Conservation (phyloP, 2,888 invertebrate genomes). For the Exephanes ischioxanthus region DNA sequence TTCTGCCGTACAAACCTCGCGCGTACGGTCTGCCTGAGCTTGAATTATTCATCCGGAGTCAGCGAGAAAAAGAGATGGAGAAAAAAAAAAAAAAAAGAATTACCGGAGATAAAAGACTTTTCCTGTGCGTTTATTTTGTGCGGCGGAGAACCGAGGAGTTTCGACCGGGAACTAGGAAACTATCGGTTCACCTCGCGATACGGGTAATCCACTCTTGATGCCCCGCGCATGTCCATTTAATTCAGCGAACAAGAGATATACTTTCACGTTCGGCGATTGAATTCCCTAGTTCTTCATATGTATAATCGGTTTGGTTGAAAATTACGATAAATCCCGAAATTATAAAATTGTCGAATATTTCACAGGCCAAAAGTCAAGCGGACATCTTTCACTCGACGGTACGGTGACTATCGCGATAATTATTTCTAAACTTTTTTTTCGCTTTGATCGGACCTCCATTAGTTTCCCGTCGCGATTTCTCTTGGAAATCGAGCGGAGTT, state of each 20-base stretch:
- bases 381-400: no score
- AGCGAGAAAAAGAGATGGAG: slow-evolving; percentile 46
- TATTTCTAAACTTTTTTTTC: background rate
- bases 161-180: slow-evolving; percentile 17
- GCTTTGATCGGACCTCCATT: background rate
- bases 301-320: background rate
- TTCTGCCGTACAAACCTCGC: slow-evolving; percentile 57
- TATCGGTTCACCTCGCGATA: slow-evolving; percentile 13
- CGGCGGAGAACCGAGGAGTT: slow-evolving; percentile 16
- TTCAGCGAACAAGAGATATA: background rate
- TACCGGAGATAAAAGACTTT: slow-evolving; percentile 42
- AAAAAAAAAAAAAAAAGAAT: slow-evolving; percentile 46
- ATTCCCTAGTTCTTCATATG: background rate
- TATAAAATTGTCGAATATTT: no score
- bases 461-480: background rate
- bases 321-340: no score
- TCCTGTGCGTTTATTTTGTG: slow-evolving; percentile 34
- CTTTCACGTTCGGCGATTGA: background rate
- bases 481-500: background rate
- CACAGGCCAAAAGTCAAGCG: no score
- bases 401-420: background rate
- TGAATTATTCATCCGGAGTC: slow-evolving; percentile 65
- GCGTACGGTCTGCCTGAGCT: slow-evolving; percentile 58
- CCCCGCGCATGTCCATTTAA: background rate
- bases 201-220: slow-evolving; percentile 8